Evolutionary conservation across 2,113 vertebrate species (phyloP).

Genomic region (Daubentonia madagascariensis): DNA sequence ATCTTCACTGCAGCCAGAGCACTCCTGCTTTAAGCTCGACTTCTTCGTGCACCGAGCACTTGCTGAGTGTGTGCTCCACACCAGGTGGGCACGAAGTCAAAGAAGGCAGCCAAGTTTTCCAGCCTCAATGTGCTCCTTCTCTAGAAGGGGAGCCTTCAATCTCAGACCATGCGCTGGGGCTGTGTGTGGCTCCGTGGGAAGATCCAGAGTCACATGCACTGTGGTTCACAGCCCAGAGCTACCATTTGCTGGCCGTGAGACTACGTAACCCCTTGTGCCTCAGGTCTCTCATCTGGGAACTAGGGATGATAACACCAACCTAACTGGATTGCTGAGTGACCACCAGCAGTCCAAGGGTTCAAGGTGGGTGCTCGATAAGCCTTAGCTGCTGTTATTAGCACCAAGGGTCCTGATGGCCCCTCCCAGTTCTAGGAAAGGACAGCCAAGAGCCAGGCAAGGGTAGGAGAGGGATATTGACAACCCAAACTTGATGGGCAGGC

Average conservation of each 20-base stretch:
- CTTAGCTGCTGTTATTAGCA: background rate
- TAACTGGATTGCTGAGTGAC: background rate
- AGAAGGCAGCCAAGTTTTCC: background rate
- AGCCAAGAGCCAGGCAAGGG: background rate
- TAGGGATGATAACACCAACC: background rate
- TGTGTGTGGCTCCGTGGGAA: rapidly evolving
- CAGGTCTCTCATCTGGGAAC: background rate
- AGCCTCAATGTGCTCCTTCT: background rate
- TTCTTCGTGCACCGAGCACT: rapidly evolving
- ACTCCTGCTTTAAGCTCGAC: background rate
- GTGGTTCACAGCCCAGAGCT: background rate
- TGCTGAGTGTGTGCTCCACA: rapidly evolving
- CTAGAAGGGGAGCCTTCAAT: background rate
- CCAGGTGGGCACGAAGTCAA: background rate
- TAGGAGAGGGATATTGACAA: background rate
- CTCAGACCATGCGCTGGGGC: rapidly evolving
- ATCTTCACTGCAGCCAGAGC: rapidly evolving
- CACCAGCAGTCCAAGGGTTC: background rate
- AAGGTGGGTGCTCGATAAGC: rapidly evolving
- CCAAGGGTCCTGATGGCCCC: background rate
- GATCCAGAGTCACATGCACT: background rate
- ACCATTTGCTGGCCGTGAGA: background rate
- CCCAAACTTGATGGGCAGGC: background rate
- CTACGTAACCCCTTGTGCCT: background rate
- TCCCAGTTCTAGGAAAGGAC: background rate